phyloP scores from a whole-genome alignment of 2,888 invertebrate species.

The Brachyptera risi region DNA sequence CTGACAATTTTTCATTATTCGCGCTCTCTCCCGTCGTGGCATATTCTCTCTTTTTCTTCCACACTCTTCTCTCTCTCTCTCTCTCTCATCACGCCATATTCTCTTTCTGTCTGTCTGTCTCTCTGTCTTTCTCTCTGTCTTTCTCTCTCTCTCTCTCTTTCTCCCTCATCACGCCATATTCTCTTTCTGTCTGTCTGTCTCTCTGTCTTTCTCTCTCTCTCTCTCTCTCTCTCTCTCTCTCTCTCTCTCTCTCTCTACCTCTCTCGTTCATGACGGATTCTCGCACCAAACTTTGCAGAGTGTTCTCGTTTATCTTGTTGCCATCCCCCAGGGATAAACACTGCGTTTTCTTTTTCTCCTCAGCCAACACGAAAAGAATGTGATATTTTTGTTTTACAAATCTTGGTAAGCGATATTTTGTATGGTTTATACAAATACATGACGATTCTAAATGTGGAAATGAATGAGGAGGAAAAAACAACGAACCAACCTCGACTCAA shows the following conservation, averaged over 20 bases:
- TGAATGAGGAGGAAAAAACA: background rate
- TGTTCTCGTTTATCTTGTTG: slow-evolving; percentile 11
- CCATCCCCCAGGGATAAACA: slow-evolving; percentile 9
- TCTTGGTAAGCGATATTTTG: slow-evolving; percentile 16
- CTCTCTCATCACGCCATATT: too few relatives aligned
- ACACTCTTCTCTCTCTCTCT: slow-evolving; percentile 24
- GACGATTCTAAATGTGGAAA: background rate
- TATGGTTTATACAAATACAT: background rate
- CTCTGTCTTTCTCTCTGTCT: slow-evolving; percentile 16
- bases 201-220: slow-evolving; percentile 19
- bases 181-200: slow-evolving; percentile 17
- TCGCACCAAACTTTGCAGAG: slow-evolving; percentile 18
- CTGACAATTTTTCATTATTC: slow-evolving; percentile 35
- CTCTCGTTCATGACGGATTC: slow-evolving; percentile 14
- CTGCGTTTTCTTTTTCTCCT: background rate
- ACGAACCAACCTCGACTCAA: too few relatives aligned
- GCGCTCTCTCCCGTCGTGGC: too few relatives aligned
- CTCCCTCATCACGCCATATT: too few relatives aligned
- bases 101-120: background rate
- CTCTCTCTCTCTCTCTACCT: background rate
- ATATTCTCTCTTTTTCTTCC: slow-evolving; percentile 27
- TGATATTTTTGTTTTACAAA: slow-evolving; percentile 15
- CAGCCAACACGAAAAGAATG: background rate
- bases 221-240: slow-evolving; percentile 14
- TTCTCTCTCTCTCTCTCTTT: slow-evolving; percentile 19